A percentile compares a stretch with the other conserved stretches of the same genome.
These are phyloP conservation scores for Micrastur ruficollis DNA, from an alignment of 2,797 vertebrate genomes.

Conservation along the genomic window DNA sequence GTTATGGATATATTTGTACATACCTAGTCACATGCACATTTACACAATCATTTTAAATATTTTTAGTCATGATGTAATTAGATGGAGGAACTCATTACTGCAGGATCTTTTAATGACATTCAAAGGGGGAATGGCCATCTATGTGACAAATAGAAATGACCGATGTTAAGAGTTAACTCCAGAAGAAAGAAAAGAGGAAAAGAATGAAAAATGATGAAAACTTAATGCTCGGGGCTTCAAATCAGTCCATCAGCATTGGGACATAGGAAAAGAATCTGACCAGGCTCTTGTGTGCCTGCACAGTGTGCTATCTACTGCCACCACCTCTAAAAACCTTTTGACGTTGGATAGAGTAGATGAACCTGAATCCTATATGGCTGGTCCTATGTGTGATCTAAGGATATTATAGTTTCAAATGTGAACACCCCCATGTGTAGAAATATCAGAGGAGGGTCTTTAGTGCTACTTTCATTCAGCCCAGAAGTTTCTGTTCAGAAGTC, in stretches of 20 bases:
- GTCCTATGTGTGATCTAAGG: background rate
- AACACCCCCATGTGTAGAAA: background rate
- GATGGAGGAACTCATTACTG: background rate
- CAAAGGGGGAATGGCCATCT: background rate
- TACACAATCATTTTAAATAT: background rate
- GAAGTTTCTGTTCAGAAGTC: background rate
- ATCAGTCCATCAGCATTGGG: background rate
- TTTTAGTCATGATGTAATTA: background rate
- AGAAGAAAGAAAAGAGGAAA: background rate
- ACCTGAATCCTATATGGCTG: accelerated
- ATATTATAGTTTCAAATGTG: background rate
- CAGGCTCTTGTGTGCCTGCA: background rate
- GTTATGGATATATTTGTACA: background rate
- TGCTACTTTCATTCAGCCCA: background rate
- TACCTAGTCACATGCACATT: background rate
- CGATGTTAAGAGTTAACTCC: background rate
- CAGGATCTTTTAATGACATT: background rate
- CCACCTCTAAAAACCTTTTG: background rate
- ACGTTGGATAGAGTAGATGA: background rate
- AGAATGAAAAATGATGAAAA: background rate
- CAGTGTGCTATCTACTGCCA: background rate
- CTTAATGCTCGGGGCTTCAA: background rate
- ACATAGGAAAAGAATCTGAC: background rate
- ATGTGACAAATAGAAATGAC: background rate
- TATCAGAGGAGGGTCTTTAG: background rate